Base-by-base conservation (phyloP, 2,113 vertebrate species). In the Actenoides lindsayi region DNA sequence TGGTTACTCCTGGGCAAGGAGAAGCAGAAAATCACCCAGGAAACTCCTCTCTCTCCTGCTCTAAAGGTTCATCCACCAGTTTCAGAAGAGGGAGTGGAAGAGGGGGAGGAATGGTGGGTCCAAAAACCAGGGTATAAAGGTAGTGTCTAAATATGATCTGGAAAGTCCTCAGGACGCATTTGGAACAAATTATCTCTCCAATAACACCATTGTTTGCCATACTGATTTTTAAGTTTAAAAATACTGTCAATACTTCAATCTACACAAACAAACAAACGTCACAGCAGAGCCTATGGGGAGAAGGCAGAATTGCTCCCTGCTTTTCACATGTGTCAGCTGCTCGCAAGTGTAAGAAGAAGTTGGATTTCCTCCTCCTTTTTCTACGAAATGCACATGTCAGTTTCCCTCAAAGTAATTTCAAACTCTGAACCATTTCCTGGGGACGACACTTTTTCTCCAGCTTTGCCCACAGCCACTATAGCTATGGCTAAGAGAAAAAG, bases 311-410 rank as follows among this genome's bases (percentile, higher is more conserved):
- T 1, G 6, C 13, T 69, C 8, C 24, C 8, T n/a, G 6, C 0
- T 39, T 64, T 51, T 27, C 4, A 6, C 4, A 20, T 3, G 0
- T 17, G 14, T 8, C 50, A 28, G 25, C 30, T 42, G 23, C 14
- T 60, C 21, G 57, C 9, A 33, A 17, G 33, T 48, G 33, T 16
- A 41, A 41, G 39, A 60, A 41, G 35, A 60, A 50, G 10, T 3
- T n/a, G 23, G 15, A 6, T 44, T 87, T 11, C 46, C 39, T 10
- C 6, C 41, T 28, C 3, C 2, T 42, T 39, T 44, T 60, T n/a
- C 27, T 35, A 16, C 1, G 1, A 70, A 74, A 44, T 1, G 3
- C 20, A n/a, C 23, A 3, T 3, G 3, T n/a, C 23, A 8, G 3
- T 87, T 82, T 44, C 28, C 19, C 35, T 53, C 50, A 14, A 62